Conservation (phyloP, 2,888 invertebrate species). For the Lepidonotus clava region DNA sequence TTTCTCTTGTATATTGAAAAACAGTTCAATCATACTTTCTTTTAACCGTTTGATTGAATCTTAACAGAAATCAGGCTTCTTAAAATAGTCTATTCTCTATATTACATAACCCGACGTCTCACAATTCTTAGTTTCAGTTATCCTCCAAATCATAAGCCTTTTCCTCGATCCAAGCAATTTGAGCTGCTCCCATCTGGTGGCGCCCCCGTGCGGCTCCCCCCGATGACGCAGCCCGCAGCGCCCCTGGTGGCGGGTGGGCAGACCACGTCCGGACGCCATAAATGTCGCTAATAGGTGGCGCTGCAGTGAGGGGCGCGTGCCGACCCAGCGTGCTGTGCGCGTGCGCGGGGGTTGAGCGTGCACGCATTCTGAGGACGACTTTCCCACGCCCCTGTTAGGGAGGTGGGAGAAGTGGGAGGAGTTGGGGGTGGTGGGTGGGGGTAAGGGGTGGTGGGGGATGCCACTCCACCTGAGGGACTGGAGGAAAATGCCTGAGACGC, state of each 20-base stretch:
- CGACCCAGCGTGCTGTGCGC: background rate
- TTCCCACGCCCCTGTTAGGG: background rate
- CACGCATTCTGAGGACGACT: background rate
- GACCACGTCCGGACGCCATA: background rate
- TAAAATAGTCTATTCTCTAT: no score
- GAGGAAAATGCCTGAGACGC: background rate
- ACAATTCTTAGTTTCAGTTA: no score
- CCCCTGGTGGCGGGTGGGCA: no score
- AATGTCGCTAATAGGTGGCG: slow-evolving; percentile 13
- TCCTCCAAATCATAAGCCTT: no score
- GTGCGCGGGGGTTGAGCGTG: background rate
- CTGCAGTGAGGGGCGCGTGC: background rate
- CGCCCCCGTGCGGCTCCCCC: background rate
- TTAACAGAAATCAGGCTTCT: no score
- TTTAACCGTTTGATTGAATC: no score
- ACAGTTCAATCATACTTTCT: no score
- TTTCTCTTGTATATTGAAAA: no score
- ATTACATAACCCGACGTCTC: no score
- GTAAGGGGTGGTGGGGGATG: background rate
- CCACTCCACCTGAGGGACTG: background rate
- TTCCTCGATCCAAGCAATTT: background rate
- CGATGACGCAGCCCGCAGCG: background rate
- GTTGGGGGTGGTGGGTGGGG: background rate
- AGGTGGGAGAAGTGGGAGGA: background rate
- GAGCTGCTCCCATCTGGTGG: slow-evolving; percentile 8